Evolutionary conservation across 2,113 vertebrate genomes (phyloP), one percentile per base, ranked within the genome.

Genomic region (Corythoichthys haematopterus): DNA sequence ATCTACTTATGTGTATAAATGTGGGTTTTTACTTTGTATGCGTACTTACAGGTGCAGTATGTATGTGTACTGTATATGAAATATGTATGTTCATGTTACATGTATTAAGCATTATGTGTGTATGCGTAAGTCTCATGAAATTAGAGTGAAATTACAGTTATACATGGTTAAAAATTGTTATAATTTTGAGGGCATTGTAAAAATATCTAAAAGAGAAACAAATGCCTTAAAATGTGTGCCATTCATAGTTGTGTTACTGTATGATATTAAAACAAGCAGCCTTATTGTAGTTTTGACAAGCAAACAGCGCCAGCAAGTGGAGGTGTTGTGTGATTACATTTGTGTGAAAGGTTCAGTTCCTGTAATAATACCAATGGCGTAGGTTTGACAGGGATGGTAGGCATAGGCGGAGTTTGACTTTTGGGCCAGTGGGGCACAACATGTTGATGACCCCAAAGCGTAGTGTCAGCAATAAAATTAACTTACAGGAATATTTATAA

Each of bases 241-340:
- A 60, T 69, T 38, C 47, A 5, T 55, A 60, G 77, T 80, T 67
- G 65, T 48, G 64, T 9, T 0, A 2, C 36, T 46, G 10, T 0
- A 15, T 36, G 4, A 2, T 4, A 36, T 0, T 36, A 33, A 57
- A 35, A 14, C 12, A 15, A 37, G 35, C 2, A 12, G 10, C 52
- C 13, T n/a, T 8, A 16, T 40, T 43, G 56, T 59, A 4, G 4
- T 50, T 69, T 50, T 60, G 35, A 14, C 43, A 73, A 62, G 68
- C 15, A 64, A 36, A 80, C n/a, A 35, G 36, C 57, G 69, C 66
- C 86, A 75, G 61, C 86, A 20, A 55, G 82, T 83, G 86, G 75
- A 53, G 0, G 8, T 2, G 15, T 8, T 50, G n/a, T 16, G 67
- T 9, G 4, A 35, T 61, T 71, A 35, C 76, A 61, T 20, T 15